A percentile compares a stretch with the other conserved stretches of the same genome.
These are phyloP conservation scores for Phaonia tiefii DNA, from an alignment of 2,888 invertebrate species.

Conservation along the genomic window DNA sequence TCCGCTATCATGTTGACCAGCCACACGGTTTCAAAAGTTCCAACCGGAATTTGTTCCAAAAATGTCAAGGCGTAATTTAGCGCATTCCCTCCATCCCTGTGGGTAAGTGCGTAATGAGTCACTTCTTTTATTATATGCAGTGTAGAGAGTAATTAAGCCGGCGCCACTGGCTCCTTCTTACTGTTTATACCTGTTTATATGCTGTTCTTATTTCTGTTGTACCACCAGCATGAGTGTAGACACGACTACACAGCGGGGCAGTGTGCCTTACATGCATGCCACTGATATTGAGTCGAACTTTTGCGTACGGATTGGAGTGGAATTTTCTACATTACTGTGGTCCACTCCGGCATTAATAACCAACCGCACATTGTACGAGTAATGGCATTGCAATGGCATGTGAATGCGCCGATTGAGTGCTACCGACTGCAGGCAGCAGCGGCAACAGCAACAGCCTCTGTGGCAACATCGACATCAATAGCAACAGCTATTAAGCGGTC, in stretches of 20 bases:
- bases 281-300: slow-evolving; percentile 46
- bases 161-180: neutral
- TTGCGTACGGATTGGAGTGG: slow-evolving; percentile 54
- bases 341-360: slow-evolving; percentile 26
- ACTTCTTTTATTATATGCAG: no score
- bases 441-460: neutral
- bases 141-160: no score
- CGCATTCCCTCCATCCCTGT: no score
- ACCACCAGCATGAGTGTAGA: neutral
- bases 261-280: neutral
- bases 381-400: slow-evolving; percentile 18
- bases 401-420: slow-evolving; percentile 8
- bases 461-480: slow-evolving; percentile 30
- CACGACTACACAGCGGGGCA: neutral
- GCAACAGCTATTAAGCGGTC: slow-evolving; percentile 51
- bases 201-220: slow-evolving; percentile 9
- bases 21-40: no score
- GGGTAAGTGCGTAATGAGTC: no score
- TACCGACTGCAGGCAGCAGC: slow-evolving; percentile 26
- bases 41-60: no score
- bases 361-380: neutral
- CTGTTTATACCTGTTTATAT: slow-evolving; percentile 10
- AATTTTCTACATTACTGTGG: slow-evolving; percentile 51
- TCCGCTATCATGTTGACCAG: no score
- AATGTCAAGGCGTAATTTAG: no score